These are phyloP conservation scores for Chorisops tibialis DNA, from an alignment of 2,888 invertebrate species.

Conservation along the genomic window DNA sequence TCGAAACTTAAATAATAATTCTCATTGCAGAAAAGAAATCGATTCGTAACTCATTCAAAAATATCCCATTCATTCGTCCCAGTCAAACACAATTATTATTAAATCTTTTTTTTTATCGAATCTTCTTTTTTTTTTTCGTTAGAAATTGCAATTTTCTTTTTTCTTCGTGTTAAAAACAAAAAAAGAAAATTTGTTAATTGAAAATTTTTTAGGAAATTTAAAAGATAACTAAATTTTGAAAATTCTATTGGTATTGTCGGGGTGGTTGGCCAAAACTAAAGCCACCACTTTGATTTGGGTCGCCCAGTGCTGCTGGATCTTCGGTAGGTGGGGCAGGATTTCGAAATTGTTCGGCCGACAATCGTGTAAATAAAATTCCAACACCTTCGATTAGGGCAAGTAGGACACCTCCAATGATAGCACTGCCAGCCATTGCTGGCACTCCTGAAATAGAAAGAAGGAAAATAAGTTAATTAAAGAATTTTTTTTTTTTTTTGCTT, in stretches of 20 bases:
- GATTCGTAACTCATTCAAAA: background rate
- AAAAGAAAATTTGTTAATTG: no score
- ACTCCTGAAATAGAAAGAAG: constrained; percentile 54
- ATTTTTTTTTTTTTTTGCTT: background rate
- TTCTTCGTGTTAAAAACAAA: constrained; percentile 4
- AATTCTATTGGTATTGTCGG: constrained; percentile 46
- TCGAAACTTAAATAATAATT: constrained; percentile 10
- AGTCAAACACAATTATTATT: constrained; percentile 7
- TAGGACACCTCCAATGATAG: constrained; percentile 90
- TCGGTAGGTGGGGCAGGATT: constrained; percentile 75
- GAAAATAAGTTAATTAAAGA: background rate
- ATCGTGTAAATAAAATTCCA: constrained; percentile 87
- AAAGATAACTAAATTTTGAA: constrained; percentile 5
- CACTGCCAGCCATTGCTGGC: constrained; percentile 91
- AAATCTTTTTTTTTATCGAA: background rate
- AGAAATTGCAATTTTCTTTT: constrained; percentile 6
- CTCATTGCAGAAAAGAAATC: constrained; percentile 1
- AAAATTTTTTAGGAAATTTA: constrained; percentile 3
- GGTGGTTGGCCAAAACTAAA: constrained; percentile 45
- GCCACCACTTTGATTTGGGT: constrained; percentile 46
- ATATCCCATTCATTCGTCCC: constrained; percentile 3
- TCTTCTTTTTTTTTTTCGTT: constrained; percentile 2
- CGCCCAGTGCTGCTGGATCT: constrained; percentile 71
- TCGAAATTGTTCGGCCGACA: constrained; percentile 90
- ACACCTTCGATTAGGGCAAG: constrained; percentile 96